phyloP scores from a whole-genome alignment of 1,140 invertebrate genomes.

The Babylonia areolata region DNA sequence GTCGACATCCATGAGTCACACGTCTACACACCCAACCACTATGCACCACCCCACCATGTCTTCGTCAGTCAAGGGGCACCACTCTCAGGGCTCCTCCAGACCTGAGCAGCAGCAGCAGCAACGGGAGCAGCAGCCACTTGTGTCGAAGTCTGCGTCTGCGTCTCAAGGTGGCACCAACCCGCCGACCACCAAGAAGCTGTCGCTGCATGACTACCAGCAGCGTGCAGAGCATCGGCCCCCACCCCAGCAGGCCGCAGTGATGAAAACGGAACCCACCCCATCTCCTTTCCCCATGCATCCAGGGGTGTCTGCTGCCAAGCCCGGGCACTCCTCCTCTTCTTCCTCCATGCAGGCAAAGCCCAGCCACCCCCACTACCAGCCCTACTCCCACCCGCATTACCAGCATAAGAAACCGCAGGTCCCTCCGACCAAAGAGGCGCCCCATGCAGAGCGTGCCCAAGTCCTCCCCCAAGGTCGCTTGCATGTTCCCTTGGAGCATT shows the following conservation, averaged over 20 bases:
- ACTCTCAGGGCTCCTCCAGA: background rate
- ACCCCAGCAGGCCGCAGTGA: background rate
- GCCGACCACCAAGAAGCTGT: background rate
- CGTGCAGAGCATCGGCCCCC: background rate
- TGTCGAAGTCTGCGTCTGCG: background rate
- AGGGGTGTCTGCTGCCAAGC: too few species aligned
- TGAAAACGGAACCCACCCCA: background rate
- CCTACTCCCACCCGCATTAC: background rate
- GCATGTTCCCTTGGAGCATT: too few species aligned
- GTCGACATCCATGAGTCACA: background rate
- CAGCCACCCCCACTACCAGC: background rate
- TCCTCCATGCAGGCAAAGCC: background rate
- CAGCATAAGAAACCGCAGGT: background rate
- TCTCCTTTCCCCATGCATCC: background rate
- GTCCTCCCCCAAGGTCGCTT: too few species aligned
- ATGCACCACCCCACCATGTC: background rate
- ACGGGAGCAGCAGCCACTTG: too few species aligned
- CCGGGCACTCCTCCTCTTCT: background rate
- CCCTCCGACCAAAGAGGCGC: background rate
- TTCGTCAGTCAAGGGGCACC: background rate
- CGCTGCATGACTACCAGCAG: constrained; percentile 14
- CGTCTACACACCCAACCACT: background rate
- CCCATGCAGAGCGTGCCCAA: too few species aligned
- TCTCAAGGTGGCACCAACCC: background rate
- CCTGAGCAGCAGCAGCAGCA: background rate